These are phyloP conservation scores for Bombus haemorrhoidalis DNA, from an alignment of 1,140 invertebrate genomes.

Conservation along the genomic window DNA sequence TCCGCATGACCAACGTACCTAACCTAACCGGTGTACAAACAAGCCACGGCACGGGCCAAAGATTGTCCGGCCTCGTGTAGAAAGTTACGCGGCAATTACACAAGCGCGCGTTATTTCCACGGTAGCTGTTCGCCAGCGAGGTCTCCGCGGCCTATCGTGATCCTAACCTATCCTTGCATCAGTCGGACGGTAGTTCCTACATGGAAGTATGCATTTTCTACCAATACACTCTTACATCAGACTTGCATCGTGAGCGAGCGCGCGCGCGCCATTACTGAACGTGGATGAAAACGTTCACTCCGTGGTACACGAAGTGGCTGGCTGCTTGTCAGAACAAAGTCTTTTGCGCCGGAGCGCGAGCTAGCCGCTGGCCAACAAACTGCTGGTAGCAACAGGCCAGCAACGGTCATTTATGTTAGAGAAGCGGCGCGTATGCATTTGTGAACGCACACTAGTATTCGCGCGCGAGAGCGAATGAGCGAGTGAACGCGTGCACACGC, in stretches of 20 bases:
- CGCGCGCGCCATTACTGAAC: not conserved
- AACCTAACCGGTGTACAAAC: not conserved
- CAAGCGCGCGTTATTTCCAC: conserved; percentile 52
- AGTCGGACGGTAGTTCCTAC: conserved; percentile 52
- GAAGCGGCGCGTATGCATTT: conserved; percentile 17
- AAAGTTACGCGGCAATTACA: conserved; percentile 64
- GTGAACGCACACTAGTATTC: not conserved
- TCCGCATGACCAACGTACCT: not conserved
- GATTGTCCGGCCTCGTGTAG: conserved; percentile 42
- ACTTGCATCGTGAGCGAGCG: not conserved
- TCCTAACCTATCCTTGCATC: conserved; percentile 56
- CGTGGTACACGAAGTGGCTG: not conserved
- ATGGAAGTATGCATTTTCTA: conserved; percentile 57
- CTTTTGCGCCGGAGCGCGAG: conserved; percentile 43
- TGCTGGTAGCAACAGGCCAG: conserved; percentile 62
- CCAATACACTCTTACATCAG: not conserved
- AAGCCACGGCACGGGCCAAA: conserved; percentile 17
- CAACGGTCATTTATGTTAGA: conserved; percentile 63
- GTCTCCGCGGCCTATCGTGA: conserved; percentile 50
- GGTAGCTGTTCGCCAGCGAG: conserved; percentile 31
- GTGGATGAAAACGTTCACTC: conserved; percentile 54
- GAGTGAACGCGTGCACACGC: not conserved
- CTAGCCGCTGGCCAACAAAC: conserved; percentile 61
- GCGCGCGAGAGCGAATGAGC: not conserved
- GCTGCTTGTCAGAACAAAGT: conserved; percentile 58